Evolutionary conservation across 2,888 invertebrate species (phyloP), one percentile per base, ranked within the genome.

Genomic region (Crossocerus cetratus): DNA sequence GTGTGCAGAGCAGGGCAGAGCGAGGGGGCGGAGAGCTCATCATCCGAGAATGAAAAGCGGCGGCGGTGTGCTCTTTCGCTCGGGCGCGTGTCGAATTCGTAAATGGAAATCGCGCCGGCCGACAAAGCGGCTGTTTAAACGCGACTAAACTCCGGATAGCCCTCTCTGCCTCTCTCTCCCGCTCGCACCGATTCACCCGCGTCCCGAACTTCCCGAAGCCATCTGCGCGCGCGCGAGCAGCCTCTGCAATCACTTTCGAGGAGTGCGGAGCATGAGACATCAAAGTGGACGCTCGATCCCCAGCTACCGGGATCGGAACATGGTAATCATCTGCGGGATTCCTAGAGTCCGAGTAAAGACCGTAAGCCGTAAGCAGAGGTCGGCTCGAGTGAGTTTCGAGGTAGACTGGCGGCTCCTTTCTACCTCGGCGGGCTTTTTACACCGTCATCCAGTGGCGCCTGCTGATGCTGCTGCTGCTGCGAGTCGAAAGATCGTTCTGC

Each of bases 31-130:
- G 67, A 65, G 71, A 71, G 69, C 60, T 59, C 23, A 62, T 68
- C 76, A n/a, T 73, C 78, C 32, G 32, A 11, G 54, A 64, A 71
- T 68, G 75, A 59, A 74, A 74, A 64, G 77, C 74, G 42, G 44
- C 61, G 62, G 81, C 81, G 81, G 77, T 72, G 62, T 63, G 72
- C 73, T 83, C 79, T 80, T 85, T 80, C 80, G 80, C 84, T 78
- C 74, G 76, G 77, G 81, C 78, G 84, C 89, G 86, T 86, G 77
- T 83, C 89, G 86, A 88, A 90, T 89, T 66, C 77, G 84, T 87
- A 88, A 88, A 89, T 88, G 86, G 86, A 88, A 89, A 89, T 89
- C 84, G 86, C 84, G 86, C 86, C 85, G 76, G 79, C 74, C 80
- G 82, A 87, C 86, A 87, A 88, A 88, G 86, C 77, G 81, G 84